Base-by-base conservation (phyloP, 2,888 invertebrate genomes). In the Drosophila dives region DNA sequence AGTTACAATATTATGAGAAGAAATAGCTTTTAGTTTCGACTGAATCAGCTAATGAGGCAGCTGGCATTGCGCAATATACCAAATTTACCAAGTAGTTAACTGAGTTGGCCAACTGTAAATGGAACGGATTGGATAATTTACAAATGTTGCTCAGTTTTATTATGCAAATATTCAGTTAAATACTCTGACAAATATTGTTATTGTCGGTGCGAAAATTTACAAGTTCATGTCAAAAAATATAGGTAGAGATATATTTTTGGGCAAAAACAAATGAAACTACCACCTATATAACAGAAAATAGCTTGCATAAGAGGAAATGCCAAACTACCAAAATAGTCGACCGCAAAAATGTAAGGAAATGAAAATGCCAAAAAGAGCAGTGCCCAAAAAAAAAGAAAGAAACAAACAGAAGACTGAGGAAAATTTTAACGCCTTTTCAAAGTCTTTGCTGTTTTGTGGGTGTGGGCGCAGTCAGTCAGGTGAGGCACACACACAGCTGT, bases 161-260 rank as follows among this genome's bases (percentile, higher is more conserved):
- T 29, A 51, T 40, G 26, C 63, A 26, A 51, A 34, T 23, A 49
- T 17, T 33, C 23, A 20, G 50, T 34, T 36, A 40, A 74, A 33
- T 55, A 36, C 29, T 33, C 63, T 63, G 62, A 54, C 72, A 60
- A 79, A 87, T 86, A 56, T 67, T 69, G 45, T 62, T 65, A 63
- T 64, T 59, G 49, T 60, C 85, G 70, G 89, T 89, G 86, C 81
- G 63, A 86, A 83, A 89, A 71, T 72, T 84, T 63, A 49, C 84
- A 77, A 81, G 80, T 68, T 71, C 17, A 66, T 79, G 81, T 69
- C 71, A 87, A 80, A 42, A 42, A 42, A 42, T 11, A 76, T 26
- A 60, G 29, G 63, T 29, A 38, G 38, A 12, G 11, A 1, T 4
- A n/a, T 12, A 26, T 50, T 71, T 48, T 55, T 23, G 42, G 34